Base-by-base conservation (phyloP, 2,888 invertebrate species). In the Noctua comes region DNA sequence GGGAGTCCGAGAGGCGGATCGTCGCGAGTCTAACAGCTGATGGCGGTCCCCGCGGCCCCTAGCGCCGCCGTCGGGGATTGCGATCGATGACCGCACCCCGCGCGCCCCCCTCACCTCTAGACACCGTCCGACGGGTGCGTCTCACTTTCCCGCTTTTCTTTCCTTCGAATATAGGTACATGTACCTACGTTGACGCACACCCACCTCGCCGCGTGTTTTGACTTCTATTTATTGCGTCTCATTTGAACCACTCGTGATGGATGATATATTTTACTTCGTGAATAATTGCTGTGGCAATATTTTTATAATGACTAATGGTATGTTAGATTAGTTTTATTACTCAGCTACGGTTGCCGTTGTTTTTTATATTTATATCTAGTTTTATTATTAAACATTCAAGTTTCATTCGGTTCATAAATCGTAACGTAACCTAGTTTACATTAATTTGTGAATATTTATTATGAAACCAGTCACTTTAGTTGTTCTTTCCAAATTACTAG, bases 71-170 rank as follows among this genome's bases (percentile, higher is more conserved):
- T 92, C 93, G 92, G 92, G 91, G 88, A 90, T 88, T 92, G 89
- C 94, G 95, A 94, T 96, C 95, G 95, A 96, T 96, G 95, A 92
- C 94, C 95, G 93, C 95, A 90, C 94, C 95, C 94, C 95, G 91
- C 93, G 82, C 90, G 91, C 91, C 91, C 91, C 86, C 93, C 90
- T 91, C 94, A 90, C 92, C 91, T 91, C 93, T 92, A 94, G 93
- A 94, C 93, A 90, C 91, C 91, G 91, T 79, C 87, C 71, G 84
- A 84, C 87, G 84, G 87, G 87, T 84, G 90, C 92, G 92, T 92
- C 93, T 93, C 94, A 95, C 95, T 95, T 95, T 95, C 95, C 93
- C 94, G 93, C 94, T 94, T 95, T 96, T 96, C 95, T 95, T 95
- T 94, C 93, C 92, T 93, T 91, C 89, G 84, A 90, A 90, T 91